Percentiles rank a stretch among this genome's conserved stretches.
Evolutionary conservation across 2,113 vertebrate species (phyloP).

Genomic region (Cryptomyrus ogoouensis): DNA sequence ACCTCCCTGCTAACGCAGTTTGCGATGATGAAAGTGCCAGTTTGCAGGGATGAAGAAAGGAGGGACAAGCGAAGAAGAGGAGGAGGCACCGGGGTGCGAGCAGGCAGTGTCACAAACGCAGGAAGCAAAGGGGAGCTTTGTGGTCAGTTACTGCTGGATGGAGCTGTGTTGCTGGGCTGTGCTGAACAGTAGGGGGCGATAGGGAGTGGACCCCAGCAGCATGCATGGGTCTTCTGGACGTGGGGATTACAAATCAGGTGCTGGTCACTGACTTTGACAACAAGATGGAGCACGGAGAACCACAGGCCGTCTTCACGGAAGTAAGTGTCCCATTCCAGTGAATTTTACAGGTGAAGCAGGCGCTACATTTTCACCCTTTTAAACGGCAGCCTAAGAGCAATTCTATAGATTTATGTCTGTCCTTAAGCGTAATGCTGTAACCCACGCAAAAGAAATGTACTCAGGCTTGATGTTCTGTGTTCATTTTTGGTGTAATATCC

Average conservation of each 20-base stretch:
- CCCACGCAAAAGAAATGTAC: background rate
- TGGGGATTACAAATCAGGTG: constrained; percentile 50
- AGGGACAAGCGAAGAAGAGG: background rate
- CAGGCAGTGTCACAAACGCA: background rate
- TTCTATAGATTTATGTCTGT: background rate
- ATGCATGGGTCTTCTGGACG: background rate
- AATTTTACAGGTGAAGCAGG: background rate
- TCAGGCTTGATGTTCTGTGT: background rate
- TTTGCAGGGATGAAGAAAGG: background rate
- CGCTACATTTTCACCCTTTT: background rate
- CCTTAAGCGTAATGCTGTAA: background rate
- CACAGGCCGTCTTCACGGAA: constrained; percentile 33
- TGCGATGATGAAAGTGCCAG: background rate
- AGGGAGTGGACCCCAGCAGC: background rate
- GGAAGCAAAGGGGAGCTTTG: background rate
- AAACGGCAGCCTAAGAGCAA: background rate
- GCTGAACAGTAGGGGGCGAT: background rate
- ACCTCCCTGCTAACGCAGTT: background rate
- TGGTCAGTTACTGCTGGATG: background rate
- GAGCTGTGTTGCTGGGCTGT: background rate
- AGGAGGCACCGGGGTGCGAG: background rate
- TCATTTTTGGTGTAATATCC: background rate
- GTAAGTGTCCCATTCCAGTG: constrained; percentile 42
- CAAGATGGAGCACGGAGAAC: constrained; percentile 30
- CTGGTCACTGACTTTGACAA: constrained; percentile 39